A percentile compares a stretch with the other conserved stretches of the same genome.
Evolutionary conservation across 2,797 vertebrate species (phyloP).

Genomic region (Falco berigora): DNA sequence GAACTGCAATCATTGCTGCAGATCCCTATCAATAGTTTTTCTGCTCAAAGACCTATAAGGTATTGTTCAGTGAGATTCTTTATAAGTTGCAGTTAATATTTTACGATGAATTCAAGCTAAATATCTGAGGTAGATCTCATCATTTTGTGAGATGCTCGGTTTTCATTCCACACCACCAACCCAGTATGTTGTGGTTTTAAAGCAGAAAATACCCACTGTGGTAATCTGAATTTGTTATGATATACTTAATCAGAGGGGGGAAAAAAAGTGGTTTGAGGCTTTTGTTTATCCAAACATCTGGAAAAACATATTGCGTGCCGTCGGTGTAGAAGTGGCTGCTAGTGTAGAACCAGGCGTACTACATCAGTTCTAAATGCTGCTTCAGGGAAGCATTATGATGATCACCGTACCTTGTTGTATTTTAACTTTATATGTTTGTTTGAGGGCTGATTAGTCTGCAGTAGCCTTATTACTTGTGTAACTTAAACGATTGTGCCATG

Average conservation of each 20-base stretch:
- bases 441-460: not conserved
- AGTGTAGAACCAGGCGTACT: not conserved
- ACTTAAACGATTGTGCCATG: not conserved
- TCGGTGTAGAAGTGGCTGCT: not conserved
- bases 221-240: not conserved
- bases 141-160: not conserved
- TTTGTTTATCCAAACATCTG: not conserved
- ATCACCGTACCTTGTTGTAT: not conserved
- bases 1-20: not conserved
- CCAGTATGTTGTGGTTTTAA: not conserved
- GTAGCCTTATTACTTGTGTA: not conserved
- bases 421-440: not conserved
- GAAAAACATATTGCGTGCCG: not conserved
- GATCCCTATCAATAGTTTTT: not conserved
- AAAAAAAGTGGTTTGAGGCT: not conserved
- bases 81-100: too few species aligned
- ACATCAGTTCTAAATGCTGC: not conserved
- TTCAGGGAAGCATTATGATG: not conserved
- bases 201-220: not conserved
- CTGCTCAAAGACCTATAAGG: not conserved
- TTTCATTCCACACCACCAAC: not conserved
- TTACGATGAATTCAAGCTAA: too few species aligned
- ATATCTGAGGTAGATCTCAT: conserved; percentile 6
- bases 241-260: not conserved
- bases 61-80: not conserved